Evolutionary conservation across 2,113 vertebrate genomes (phyloP).

Genomic region (Chamaetylas fuelleborni): DNA sequence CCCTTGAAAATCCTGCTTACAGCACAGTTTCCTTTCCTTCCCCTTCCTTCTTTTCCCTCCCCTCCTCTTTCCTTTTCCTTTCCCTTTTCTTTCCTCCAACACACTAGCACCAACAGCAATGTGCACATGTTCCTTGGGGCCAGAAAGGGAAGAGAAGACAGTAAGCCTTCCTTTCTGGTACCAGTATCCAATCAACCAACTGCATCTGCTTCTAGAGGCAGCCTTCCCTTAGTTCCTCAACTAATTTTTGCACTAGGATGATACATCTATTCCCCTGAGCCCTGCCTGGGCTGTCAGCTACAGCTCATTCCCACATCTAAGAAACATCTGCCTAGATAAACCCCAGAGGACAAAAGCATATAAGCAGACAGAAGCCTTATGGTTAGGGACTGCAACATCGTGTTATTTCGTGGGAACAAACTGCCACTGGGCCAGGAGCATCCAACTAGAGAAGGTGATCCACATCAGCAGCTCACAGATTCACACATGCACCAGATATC

Average conservation of each 20-base stretch:
- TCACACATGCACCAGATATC: not conserved
- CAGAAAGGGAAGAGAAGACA: not conserved
- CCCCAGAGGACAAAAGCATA: not conserved
- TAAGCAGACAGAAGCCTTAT: not conserved
- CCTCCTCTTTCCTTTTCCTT: no score
- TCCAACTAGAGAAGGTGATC: not conserved
- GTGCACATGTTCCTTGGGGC: not conserved
- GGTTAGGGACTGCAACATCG: not conserved
- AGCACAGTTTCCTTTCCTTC: not conserved
- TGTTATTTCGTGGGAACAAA: not conserved
- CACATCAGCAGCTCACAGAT: accelerated
- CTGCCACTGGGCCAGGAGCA: not conserved
- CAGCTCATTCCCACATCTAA: not conserved
- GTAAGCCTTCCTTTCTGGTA: not conserved
- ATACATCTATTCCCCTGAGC: not conserved
- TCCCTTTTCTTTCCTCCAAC: not conserved
- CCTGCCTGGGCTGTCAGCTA: not conserved
- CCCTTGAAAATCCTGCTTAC: not conserved
- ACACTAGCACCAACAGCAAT: not conserved
- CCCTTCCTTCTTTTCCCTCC: not conserved
- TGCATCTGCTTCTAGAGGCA: not conserved
- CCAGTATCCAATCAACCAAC: not conserved
- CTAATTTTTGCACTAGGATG: not conserved
- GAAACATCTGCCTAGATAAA: not conserved
- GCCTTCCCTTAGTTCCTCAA: not conserved